phyloP scores from a whole-genome alignment of 2,888 invertebrate species.

The Melieria picta region DNA sequence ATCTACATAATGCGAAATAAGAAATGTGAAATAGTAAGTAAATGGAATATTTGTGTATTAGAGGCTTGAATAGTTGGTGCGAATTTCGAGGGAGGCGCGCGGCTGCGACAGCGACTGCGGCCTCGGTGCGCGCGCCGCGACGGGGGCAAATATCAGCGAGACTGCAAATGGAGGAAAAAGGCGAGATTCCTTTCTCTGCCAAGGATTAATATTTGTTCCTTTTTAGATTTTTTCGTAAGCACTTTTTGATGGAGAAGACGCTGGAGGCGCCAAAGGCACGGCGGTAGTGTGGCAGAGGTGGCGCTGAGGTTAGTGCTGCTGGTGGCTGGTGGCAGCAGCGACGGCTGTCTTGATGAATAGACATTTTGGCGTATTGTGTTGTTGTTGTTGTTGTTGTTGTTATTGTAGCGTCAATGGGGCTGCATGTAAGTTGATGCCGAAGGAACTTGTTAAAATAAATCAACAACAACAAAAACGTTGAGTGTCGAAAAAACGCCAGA shows the following conservation, averaged over 20 bases:
- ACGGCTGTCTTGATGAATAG: slow-evolving; percentile 21
- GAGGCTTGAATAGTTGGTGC: slow-evolving; percentile 41
- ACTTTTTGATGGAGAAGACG: slow-evolving; percentile 48
- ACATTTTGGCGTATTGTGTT: slow-evolving; percentile 8
- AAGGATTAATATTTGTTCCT: slow-evolving; percentile 55
- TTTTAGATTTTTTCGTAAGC: slow-evolving; percentile 58
- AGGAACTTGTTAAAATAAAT: too few relatives aligned
- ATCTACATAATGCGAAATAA: slow-evolving; percentile 37
- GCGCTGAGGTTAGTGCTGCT: not conserved
- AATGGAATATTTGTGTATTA: slow-evolving; percentile 48
- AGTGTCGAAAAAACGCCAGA: too few relatives aligned
- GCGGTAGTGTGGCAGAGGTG: not conserved
- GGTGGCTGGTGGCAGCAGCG: not conserved
- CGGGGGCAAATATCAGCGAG: not conserved
- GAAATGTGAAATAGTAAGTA: slow-evolving; percentile 46
- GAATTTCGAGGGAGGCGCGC: slow-evolving; percentile 1
- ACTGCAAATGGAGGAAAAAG: not conserved
- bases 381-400: not conserved
- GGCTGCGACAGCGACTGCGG: slow-evolving; percentile 16
- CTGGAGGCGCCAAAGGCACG: not conserved
- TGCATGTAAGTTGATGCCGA: too few relatives aligned
- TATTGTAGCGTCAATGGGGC: too few relatives aligned
- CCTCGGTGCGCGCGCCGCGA: slow-evolving; percentile 19
- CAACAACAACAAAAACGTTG: too few relatives aligned
- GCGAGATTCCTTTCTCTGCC: slow-evolving; percentile 50